These are phyloP conservation scores for Lottia gigantea DNA, from an alignment of 2,888 invertebrate genomes.

Conservation along the genomic window DNA sequence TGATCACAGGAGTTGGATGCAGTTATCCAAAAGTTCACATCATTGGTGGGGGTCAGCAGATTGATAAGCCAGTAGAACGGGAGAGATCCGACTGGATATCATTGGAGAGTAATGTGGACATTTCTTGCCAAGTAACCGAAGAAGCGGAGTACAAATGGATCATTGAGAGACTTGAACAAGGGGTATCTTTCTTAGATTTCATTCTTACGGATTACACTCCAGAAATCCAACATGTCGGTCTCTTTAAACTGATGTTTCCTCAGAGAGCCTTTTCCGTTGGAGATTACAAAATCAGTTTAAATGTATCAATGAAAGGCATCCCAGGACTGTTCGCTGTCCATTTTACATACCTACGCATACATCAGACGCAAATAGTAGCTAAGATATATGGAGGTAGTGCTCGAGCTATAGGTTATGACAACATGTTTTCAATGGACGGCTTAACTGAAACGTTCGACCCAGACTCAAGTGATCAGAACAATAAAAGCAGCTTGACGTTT, in stretches of 20 bases:
- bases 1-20: conserved; percentile 44
- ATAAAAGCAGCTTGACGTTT: conserved; percentile 33
- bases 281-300: conserved; percentile 40
- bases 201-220: conserved; percentile 31
- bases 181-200: conserved; percentile 39
- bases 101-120: conserved; percentile 43
- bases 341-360: conserved; percentile 39
- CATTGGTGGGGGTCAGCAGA: conserved; percentile 43
- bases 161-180: conserved; percentile 33
- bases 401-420: conserved; percentile 39
- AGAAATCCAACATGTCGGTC: conserved; percentile 24
- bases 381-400: conserved; percentile 40
- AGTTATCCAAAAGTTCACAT: conserved; percentile 44
- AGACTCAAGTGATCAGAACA: conserved; percentile 25
- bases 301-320: conserved; percentile 47
- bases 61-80: conserved; percentile 37
- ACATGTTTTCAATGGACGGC: conserved; percentile 35
- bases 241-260: conserved; percentile 42
- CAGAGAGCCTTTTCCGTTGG: conserved; percentile 39
- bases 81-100: conserved; percentile 40
- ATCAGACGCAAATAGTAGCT: conserved; percentile 36
- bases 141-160: conserved; percentile 41
- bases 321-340: conserved; percentile 43
- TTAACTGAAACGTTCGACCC: conserved; percentile 40
- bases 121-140: conserved; percentile 41